These are phyloP conservation scores for Anoplophora glabripennis DNA, from an alignment of 1,140 invertebrate species.

Conservation along the genomic window DNA sequence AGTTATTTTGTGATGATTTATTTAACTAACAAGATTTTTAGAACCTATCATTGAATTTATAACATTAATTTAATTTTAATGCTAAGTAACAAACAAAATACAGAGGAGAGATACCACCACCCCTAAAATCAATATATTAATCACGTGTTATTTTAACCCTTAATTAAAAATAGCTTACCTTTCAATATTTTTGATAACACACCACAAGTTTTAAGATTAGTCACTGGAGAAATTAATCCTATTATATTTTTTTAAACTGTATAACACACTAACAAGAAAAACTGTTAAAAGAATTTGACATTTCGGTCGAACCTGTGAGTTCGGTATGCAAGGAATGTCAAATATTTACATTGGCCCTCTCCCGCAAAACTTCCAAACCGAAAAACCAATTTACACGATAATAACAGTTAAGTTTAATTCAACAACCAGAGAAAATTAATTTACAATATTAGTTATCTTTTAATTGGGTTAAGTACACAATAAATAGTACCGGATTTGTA, in stretches of 20 bases:
- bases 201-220: neutral
- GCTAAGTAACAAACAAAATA: neutral
- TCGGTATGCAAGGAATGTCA: slow-evolving; percentile 48
- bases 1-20: neutral
- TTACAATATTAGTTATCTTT: too few relatives aligned
- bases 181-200: slow-evolving; percentile 5
- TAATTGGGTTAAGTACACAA: too few relatives aligned
- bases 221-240: slow-evolving; percentile 7
- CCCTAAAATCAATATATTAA: slow-evolving; percentile 27
- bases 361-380: slow-evolving; percentile 41
- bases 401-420: neutral
- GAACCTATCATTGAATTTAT: neutral
- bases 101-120: slow-evolving; percentile 6
- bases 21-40: neutral
- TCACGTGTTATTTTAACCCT: slow-evolving; percentile 14
- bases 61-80: neutral
- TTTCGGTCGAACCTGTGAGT: slow-evolving; percentile 51
- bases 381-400: slow-evolving; percentile 23
- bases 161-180: slow-evolving; percentile 14
- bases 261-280: slow-evolving; percentile 46
- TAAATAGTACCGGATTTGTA: too few relatives aligned
- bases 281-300: slow-evolving; percentile 51
- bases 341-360: slow-evolving; percentile 49
- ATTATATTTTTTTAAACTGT: slow-evolving; percentile 39
- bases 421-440: too few relatives aligned